Evolutionary conservation across 2,797 vertebrate genomes (phyloP).

Genomic region (Rhincodon typus): DNA sequence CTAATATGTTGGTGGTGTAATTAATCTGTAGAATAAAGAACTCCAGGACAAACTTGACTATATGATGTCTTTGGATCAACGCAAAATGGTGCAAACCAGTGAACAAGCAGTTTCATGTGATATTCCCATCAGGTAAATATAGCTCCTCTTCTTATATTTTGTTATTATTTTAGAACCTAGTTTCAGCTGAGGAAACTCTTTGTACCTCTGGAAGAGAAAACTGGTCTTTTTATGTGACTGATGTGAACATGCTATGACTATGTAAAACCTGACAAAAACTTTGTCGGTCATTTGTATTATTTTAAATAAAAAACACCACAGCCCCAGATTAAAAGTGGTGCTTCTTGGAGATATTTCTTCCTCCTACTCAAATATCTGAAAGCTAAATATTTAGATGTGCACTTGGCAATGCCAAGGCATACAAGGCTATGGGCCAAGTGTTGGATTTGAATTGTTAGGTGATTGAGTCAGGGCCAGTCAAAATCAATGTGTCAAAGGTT

Average conservation of each 20-base stretch:
- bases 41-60: slow-evolving; percentile 93
- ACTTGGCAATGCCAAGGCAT: too few species aligned
- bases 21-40: slow-evolving; percentile 84
- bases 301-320: neutral
- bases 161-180: neutral
- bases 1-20: neutral
- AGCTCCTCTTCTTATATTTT: neutral
- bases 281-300: neutral
- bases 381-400: neutral
- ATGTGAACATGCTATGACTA: neutral
- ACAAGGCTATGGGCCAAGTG: too few species aligned
- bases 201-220: neutral
- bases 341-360: neutral
- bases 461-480: too few species aligned
- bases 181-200: neutral
- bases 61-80: slow-evolving; percentile 78
- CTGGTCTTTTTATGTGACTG: neutral
- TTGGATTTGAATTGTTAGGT: too few species aligned
- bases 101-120: slow-evolving; percentile 78
- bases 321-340: slow-evolving; percentile 41
- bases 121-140: slow-evolving; percentile 76
- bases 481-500: too few species aligned
- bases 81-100: slow-evolving; percentile 68
- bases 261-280: neutral
- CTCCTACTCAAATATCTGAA: slow-evolving; percentile 41